Evolutionary conservation across 1,140 invertebrate species (phyloP), one percentile per base, ranked within the genome.

Genomic region (Melipona quadrifasciata): DNA sequence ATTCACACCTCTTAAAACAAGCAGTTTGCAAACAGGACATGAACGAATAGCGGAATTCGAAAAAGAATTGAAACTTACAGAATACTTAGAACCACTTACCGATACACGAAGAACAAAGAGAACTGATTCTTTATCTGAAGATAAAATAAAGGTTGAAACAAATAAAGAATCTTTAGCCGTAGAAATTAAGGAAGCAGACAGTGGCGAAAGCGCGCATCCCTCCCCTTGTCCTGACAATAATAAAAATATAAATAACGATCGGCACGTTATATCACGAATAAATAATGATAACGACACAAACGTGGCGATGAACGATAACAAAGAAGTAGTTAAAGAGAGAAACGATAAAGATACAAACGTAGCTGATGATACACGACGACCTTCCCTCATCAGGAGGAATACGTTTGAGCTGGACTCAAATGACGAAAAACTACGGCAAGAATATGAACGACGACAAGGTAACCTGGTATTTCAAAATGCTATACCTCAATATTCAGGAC

Each of bases 391-490:
- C 71, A 94, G 95, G 73, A 93, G 93, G 86, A 96, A 95, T 70
- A 95, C 95, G 6, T 95, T 95, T 82, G 95, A 95, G 85, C 81
- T 95, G 24, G 94, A 95, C 77, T 90, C 93, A 4, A 95, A 95
- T 64, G 93, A 95, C 84, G 92, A 95, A 82, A 93, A 93, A 79
- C 78, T 95, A 16, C 93, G 95, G 51, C 94, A 96, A 80, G 96
- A 96, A 75, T 95, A 96, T 78, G 96, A 96, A 89, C 93, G 96
- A 64, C 93, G 95, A 34, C 96, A 96, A 83, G 96, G 96, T 19
- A 95, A 92, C 75, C 90, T 96, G 8, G 90, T 96, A 53, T 96
- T 96, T 91, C 94, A 96, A 89, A 96, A 94, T 79, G 96, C 95
- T 39, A 96, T 96, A 84, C 96, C 95, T 31, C 96, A 96, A 82